These are phyloP conservation scores for Lepidochitona cinerea DNA, from an alignment of 2,888 invertebrate genomes.

Conservation along the genomic window DNA sequence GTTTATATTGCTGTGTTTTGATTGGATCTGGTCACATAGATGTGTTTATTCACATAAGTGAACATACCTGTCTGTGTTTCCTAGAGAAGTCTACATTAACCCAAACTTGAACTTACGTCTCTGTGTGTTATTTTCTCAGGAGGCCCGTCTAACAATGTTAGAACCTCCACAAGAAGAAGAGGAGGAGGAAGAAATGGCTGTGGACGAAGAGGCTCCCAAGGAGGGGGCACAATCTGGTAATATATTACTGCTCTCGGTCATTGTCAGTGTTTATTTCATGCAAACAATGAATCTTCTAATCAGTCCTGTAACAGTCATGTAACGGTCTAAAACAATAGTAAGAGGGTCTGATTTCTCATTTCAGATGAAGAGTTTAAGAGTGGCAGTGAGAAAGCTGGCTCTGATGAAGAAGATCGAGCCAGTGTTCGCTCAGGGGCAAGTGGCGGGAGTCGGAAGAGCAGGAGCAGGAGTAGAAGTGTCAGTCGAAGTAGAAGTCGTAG, in stretches of 20 bases:
- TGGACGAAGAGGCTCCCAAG: constrained; percentile 41
- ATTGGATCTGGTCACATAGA: too few species aligned
- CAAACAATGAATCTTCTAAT: too few species aligned
- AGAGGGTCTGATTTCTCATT: background rate
- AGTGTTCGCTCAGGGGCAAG: constrained; percentile 19
- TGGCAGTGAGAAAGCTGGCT: constrained; percentile 38
- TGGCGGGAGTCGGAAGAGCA: constrained; percentile 38
- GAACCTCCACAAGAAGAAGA: constrained; percentile 85
- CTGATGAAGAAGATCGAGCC: constrained; percentile 1
- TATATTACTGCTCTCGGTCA: too few species aligned
- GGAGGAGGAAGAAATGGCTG: constrained; percentile 74
- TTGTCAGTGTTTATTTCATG: too few species aligned
- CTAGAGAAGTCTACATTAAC: too few species aligned
- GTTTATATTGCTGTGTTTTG: too few species aligned
- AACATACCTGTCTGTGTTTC: too few species aligned
- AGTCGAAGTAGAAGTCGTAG: constrained; percentile 31
- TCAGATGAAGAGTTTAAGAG: constrained; percentile 26
- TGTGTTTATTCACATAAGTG: too few species aligned
- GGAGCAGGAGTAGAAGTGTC: constrained; percentile 35
- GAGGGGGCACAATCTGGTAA: constrained; percentile 8
- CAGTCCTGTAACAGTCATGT: too few species aligned
- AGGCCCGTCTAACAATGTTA: constrained; percentile 83
- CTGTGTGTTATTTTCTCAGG: constrained; percentile 47
- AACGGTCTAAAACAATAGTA: background rate
- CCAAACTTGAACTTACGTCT: too few species aligned